Base-by-base conservation (phyloP, 2,888 invertebrate species). In the Macaria notata region DNA sequence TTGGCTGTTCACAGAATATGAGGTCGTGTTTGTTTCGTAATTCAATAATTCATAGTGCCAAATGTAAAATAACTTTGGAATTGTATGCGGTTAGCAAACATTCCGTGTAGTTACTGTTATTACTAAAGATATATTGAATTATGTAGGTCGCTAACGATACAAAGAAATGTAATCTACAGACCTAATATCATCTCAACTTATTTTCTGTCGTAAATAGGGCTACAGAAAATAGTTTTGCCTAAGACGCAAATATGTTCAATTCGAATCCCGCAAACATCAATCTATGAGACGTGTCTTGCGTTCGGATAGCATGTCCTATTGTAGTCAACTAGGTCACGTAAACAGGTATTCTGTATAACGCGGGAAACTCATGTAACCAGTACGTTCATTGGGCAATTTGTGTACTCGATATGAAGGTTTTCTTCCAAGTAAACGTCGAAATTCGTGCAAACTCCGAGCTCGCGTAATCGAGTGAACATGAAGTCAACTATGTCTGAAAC, bases 261-360 rank as follows among this genome's bases (percentile, higher is more conserved):
- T 41, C 41, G n/a, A 41, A 45, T 6, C 31, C 8, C 31, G 45
- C 9, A 31, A 31, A 45, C 29, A 45, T 45, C 9, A n/a, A 39
- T 9, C 30, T 41, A 41, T 49, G 9, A 8, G 19, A 4, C 29
- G 29, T 46, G 6, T 71, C 62, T 69, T 67, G 50, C 60, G 64
- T 68, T 61, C 66, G 65, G 58, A 71, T 75, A 72, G 69, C 72
- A 64, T 66, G 33, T 72, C 65, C 65, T 65, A 68, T 69, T 75
- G 73, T 71, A 68, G 66, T 65, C 69, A 78, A 76, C 73, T 81
- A 62, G 79, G 76, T 77, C 80, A 77, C 75, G 78, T 73, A 79
- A 82, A 79, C 76, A 74, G 61, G 59, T 70, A 73, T 72, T 73
- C 68, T 69, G 62, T 64, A 54, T 69, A 65, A 68, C 65, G 31